phyloP scores from a whole-genome alignment of 2,797 vertebrate species.

The Buphagus erythrorhynchus region DNA sequence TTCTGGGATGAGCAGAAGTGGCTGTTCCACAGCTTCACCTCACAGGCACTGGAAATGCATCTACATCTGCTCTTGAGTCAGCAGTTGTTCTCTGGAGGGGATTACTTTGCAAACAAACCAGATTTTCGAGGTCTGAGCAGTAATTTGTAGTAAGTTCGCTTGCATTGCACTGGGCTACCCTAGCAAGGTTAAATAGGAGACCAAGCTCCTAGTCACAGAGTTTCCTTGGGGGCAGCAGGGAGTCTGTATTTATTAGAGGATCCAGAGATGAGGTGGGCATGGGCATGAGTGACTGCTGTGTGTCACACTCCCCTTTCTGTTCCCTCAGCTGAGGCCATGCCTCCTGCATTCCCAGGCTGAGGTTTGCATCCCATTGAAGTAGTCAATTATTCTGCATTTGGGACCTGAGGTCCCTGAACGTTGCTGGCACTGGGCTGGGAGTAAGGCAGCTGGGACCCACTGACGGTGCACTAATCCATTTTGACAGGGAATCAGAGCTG shows the following conservation, averaged over 20 bases:
- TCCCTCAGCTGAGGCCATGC: neutral
- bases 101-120: neutral
- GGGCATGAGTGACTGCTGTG: fast-evolving
- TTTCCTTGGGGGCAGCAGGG: neutral
- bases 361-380: fast-evolving
- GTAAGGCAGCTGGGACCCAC: neutral
- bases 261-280: neutral
- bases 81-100: fast-evolving
- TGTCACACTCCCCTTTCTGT: neutral
- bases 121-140: neutral
- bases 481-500: neutral
- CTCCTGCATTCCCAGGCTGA: neutral
- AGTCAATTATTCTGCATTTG: too few species aligned
- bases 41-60: neutral
- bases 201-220: neutral
- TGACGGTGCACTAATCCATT: neutral
- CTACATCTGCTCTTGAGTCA: neutral
- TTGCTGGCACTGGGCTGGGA: neutral
- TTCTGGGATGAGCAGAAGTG: neutral
- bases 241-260: neutral
- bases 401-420: fast-evolving
- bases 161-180: neutral
- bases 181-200: neutral
- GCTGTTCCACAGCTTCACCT: neutral
- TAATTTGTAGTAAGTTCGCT: fast-evolving